Evolutionary conservation across 1,140 invertebrate genomes (phyloP), one percentile per base, ranked within the genome.

Genomic region (Colletes latitarsis): DNA sequence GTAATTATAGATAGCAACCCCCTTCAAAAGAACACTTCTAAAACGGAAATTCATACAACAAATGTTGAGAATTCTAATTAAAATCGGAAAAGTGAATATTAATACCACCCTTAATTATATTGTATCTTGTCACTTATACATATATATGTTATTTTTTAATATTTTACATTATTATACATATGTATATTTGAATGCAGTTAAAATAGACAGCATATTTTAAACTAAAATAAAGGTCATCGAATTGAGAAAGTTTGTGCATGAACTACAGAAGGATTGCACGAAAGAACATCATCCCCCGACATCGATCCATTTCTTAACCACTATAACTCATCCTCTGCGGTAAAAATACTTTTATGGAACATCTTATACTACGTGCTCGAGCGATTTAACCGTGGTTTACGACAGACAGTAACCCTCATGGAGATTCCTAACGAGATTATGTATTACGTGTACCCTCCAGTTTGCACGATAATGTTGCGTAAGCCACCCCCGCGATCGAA

Each of bases 361-460:
- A 49, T 69, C 43, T 43, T 49, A 3, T 17, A 15, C 3, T 64
- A 49, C 21, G 15, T 21, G 15, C 15, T 12, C 19, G 6, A 21
- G 4, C 12, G 75, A 70, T 70, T 69, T 58, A 52, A 21, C 41
- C 6, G 14, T 52, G 30, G 69, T 75, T 75, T 49, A 19, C 17
- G 39, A 12, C 19, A 52, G 49, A 60, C 30, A 15, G 49, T 49
- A 49, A 83, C 49, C 52, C 77, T 60, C 30, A 41, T 52, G 63
- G 41, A 71, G 57, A 72, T 72, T 30, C 39, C 52, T 86, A 86
- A 86, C 71, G 64, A 72, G 79, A 82, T 86, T 85, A 79, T 2
- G 17, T 17, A 41, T 67, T 60, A 78, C 70, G 66, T 75, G 19
- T 17, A 41, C 21, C 57, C 77, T 66, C 30, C 21, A n/a, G 17